Conservation (phyloP, 2,888 invertebrate species). For the Ischnus inquisitorius region DNA sequence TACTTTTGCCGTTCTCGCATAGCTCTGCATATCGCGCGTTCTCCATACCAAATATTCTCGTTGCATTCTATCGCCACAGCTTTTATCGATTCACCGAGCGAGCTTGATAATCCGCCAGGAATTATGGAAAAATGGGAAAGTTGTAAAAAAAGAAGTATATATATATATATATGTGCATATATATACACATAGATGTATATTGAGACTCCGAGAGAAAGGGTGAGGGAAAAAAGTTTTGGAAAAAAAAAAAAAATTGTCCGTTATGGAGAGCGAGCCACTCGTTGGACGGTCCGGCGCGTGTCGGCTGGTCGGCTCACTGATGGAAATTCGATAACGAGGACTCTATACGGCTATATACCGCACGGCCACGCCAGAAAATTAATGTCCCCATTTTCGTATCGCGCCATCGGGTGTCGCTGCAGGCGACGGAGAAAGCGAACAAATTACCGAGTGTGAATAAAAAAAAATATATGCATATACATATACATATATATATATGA, state of each 20-base stretch:
- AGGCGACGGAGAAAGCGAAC: slow-evolving; percentile 22
- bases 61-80: slow-evolving; percentile 51
- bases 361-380: slow-evolving; percentile 59
- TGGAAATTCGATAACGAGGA: slow-evolving; percentile 69
- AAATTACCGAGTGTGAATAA: slow-evolving; percentile 1
- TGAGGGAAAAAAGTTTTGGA: slow-evolving; percentile 51
- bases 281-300: slow-evolving; percentile 52
- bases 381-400: slow-evolving; percentile 66
- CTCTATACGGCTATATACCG: slow-evolving; percentile 41
- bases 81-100: slow-evolving; percentile 61
- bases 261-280: slow-evolving; percentile 47
- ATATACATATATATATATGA: background rate
- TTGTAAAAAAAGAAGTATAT: slow-evolving; percentile 39
- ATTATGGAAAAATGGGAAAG: slow-evolving; percentile 63
- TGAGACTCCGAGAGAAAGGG: slow-evolving; percentile 55
- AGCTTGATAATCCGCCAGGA: slow-evolving; percentile 62
- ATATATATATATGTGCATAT: slow-evolving; percentile 25
- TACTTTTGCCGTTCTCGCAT: slow-evolving; percentile 43
- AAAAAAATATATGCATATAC: too few species aligned
- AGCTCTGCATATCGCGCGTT: slow-evolving; percentile 51
- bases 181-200: slow-evolving; percentile 44
- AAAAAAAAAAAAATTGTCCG: slow-evolving; percentile 54
- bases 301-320: slow-evolving; percentile 54
- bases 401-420: slow-evolving; percentile 47
- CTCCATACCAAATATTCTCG: slow-evolving; percentile 52